A percentile compares a stretch with the other conserved stretches of the same genome.
These are phyloP conservation scores for Chrosomus eos DNA, from an alignment of 2,797 vertebrate genomes.

Conservation along the genomic window DNA sequence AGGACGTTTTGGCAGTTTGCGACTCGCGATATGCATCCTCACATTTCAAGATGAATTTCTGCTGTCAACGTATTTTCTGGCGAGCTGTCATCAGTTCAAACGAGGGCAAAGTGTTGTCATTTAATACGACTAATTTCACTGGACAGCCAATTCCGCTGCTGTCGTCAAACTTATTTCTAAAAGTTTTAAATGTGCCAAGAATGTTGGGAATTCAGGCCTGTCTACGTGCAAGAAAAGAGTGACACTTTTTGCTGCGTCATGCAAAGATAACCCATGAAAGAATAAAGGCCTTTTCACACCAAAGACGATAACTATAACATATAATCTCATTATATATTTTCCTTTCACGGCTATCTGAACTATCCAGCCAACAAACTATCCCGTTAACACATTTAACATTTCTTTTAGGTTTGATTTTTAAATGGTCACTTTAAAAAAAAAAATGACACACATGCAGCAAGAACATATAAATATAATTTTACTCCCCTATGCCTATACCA, in stretches of 20 bases:
- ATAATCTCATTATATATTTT: no score
- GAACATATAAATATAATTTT: no score
- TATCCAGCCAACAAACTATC: no score
- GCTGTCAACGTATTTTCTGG: background rate
- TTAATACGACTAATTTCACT: background rate
- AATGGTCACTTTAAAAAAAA: no score
- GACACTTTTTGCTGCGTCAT: background rate
- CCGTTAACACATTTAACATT: no score
- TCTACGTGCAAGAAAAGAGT: background rate
- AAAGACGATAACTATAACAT: background rate
- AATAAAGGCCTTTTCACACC: background rate
- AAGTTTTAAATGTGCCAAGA: background rate
- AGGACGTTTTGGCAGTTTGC: background rate
- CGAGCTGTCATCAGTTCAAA: background rate
- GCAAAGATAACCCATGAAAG: no score
- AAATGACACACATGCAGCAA: no score
- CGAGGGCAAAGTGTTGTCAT: background rate
- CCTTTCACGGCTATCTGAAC: no score
- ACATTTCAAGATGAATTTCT: constrained; percentile 18
- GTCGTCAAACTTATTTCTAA: background rate
- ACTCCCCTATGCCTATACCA: no score
- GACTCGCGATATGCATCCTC: background rate
- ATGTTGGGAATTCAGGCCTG: background rate
- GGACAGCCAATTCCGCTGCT: background rate
- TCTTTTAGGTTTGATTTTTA: no score